Evolutionary conservation across 2,113 vertebrate genomes (phyloP).

Genomic region (Pseudolaguvia tuberculata): DNA sequence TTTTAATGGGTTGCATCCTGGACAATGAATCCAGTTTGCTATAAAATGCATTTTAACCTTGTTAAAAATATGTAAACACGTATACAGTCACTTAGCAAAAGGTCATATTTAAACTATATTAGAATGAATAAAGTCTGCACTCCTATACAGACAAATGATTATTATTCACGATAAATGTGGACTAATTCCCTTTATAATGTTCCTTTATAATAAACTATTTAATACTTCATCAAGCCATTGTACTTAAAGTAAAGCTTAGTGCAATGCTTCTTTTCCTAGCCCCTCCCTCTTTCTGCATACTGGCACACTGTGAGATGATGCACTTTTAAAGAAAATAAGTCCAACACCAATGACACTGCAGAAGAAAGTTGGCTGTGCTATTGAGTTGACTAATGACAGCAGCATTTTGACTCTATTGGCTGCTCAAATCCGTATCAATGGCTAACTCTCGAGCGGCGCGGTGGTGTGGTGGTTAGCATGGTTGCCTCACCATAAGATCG

Average conservation of each 20-base stretch:
- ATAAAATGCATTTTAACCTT: not conserved
- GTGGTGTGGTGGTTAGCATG: too few relatives aligned
- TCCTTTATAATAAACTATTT: conserved; percentile 1
- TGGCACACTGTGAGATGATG: conserved; percentile 22
- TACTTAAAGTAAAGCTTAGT: not conserved
- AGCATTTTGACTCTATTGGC: conserved; percentile 11
- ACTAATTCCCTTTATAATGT: not conserved
- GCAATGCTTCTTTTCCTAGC: not conserved
- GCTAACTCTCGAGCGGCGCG: too few relatives aligned
- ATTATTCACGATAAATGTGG: not conserved
- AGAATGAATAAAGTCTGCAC: too few relatives aligned
- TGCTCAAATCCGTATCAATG: conserved; percentile 14
- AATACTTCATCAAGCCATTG: conserved; percentile 15
- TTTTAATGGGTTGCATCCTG: too few relatives aligned
- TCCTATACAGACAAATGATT: too few relatives aligned
- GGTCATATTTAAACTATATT: too few relatives aligned
- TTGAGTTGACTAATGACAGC: conserved; percentile 20
- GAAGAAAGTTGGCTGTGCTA: conserved; percentile 1
- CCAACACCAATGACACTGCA: conserved; percentile 23
- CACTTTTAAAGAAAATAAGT: conserved; percentile 20
- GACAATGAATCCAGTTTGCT: not conserved
- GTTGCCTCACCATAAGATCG: too few relatives aligned
- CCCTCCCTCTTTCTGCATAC: conserved; percentile 2
- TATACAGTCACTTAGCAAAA: not conserved
- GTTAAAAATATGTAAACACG: not conserved